Conservation (phyloP, 2,888 invertebrate species). For the Cartodere bifasciata region DNA sequence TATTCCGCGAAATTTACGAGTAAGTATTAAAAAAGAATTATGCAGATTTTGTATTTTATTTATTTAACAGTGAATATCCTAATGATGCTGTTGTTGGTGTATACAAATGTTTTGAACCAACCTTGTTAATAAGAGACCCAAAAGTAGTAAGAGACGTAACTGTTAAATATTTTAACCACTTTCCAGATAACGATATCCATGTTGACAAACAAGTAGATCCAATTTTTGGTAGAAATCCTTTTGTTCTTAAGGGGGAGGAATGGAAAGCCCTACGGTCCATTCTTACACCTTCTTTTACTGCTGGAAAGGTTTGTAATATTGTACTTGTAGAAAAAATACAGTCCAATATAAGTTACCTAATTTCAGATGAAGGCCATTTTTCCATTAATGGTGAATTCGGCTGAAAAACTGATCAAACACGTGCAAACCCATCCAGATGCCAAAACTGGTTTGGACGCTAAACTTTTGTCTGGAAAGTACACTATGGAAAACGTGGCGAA, state of each 20-base stretch:
- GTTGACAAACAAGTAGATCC: conserved; percentile 34
- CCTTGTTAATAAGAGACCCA: conserved; percentile 26
- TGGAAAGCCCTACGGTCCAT: conserved; percentile 39
- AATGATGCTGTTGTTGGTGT: conserved; percentile 28
- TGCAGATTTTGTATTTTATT: not conserved
- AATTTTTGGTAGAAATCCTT: conserved; percentile 36
- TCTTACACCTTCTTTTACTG: conserved; percentile 39
- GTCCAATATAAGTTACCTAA: conserved; percentile 4
- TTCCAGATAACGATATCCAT: conserved; percentile 30
- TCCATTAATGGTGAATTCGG: conserved; percentile 35
- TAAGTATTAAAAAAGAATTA: conserved; percentile 9
- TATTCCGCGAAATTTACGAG: conserved; percentile 15
- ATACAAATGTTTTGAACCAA: conserved; percentile 25
- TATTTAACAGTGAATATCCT: conserved; percentile 22
- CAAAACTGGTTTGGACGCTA: conserved; percentile 32
- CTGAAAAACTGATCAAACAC: conserved; percentile 31
- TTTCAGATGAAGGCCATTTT: conserved; percentile 37
- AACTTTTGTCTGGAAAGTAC: conserved; percentile 25
- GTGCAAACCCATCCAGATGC: conserved; percentile 29
- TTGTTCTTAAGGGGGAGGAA: conserved; percentile 34
- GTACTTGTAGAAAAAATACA: not conserved
- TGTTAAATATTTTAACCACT: conserved; percentile 28
- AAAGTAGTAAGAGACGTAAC: conserved; percentile 28
- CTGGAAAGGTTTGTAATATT: conserved; percentile 29
- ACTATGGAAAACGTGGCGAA: conserved; percentile 34